These are phyloP conservation scores for Colaptes auratus DNA, from an alignment of 2,113 vertebrate species.

Conservation along the genomic window DNA sequence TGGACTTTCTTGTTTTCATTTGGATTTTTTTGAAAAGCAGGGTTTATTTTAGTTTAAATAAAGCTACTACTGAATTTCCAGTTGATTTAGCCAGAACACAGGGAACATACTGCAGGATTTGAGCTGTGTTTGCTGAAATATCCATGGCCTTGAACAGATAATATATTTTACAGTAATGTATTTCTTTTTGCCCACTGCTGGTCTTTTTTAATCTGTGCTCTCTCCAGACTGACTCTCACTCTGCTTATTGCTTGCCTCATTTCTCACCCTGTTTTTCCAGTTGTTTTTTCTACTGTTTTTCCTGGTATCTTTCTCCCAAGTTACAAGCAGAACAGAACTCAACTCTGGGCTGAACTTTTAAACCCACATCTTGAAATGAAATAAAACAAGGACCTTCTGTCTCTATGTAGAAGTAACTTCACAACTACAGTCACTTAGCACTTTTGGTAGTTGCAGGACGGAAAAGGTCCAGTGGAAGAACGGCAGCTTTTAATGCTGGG, in stretches of 20 bases:
- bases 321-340: conserved; percentile 16
- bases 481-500: background rate
- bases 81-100: conserved; percentile 35
- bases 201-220: background rate
- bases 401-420: background rate
- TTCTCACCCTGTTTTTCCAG: conserved; percentile 55
- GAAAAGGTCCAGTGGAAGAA: background rate
- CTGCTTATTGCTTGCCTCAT: conserved; percentile 24
- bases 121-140: conserved; percentile 40
- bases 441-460: conserved; percentile 4
- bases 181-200: conserved; percentile 24
- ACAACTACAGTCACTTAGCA: conserved; percentile 22
- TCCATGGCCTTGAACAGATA: conserved; percentile 41
- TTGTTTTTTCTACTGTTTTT: conserved; percentile 12
- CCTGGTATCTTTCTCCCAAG: background rate
- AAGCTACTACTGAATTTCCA: conserved; percentile 55
- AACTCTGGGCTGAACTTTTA: conserved; percentile 47
- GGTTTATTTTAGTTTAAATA: conserved; percentile 59
- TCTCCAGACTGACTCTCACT: conserved; percentile 49
- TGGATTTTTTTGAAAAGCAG: conserved; percentile 24
- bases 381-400: conserved; percentile 26
- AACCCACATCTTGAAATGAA: conserved; percentile 44
- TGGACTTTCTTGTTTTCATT: conserved; percentile 41
- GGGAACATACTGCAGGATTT: background rate
- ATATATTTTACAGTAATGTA: conserved; percentile 52